Percentiles rank a stretch among this genome's conserved stretches.
Evolutionary conservation across 2,797 vertebrate species (phyloP).

Genomic region (Momotus momota): DNA sequence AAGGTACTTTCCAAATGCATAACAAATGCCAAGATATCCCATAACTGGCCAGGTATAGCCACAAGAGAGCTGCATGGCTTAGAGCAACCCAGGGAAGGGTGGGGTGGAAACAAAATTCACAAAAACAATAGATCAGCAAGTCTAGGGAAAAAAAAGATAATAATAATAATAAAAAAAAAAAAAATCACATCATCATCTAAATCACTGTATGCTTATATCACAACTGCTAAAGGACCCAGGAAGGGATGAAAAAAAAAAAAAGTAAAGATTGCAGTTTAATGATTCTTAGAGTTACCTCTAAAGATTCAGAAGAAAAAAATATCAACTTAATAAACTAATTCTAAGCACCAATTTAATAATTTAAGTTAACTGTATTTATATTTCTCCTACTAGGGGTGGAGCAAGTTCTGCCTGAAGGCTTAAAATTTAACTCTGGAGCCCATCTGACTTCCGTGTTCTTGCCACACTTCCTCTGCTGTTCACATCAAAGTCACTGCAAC

Average conservation of each 20-base stretch:
- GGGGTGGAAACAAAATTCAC: conserved; percentile 22
- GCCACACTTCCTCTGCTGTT: conserved; percentile 49
- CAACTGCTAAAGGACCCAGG: conserved; percentile 58
- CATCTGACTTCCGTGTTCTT: conserved; percentile 66
- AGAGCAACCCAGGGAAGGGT: conserved; percentile 36
- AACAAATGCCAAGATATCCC: conserved; percentile 76
- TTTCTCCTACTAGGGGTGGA: conserved; percentile 62
- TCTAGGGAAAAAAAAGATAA: not conserved
- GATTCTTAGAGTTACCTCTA: conserved; percentile 62
- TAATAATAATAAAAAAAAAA: not conserved
- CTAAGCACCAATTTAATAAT: conserved; percentile 83
- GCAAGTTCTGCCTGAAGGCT: conserved; percentile 64
- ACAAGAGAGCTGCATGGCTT: conserved; percentile 68
- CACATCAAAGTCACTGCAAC: conserved; percentile 59
- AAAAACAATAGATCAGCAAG: conserved; percentile 46
- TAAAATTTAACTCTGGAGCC: conserved; percentile 62
- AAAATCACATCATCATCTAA: conserved; percentile 56
- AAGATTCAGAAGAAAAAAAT: conserved; percentile 64
- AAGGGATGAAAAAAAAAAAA: not conserved
- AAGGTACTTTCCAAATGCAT: conserved; percentile 64
- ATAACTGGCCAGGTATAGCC: conserved; percentile 74
- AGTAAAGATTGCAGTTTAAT: conserved; percentile 46
- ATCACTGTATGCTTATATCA: conserved; percentile 64
- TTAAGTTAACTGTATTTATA: conserved; percentile 72
- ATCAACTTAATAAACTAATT: conserved; percentile 70